Evolutionary conservation across 2,888 invertebrate genomes (phyloP).

Genomic region (Argynnis bischoffii): DNA sequence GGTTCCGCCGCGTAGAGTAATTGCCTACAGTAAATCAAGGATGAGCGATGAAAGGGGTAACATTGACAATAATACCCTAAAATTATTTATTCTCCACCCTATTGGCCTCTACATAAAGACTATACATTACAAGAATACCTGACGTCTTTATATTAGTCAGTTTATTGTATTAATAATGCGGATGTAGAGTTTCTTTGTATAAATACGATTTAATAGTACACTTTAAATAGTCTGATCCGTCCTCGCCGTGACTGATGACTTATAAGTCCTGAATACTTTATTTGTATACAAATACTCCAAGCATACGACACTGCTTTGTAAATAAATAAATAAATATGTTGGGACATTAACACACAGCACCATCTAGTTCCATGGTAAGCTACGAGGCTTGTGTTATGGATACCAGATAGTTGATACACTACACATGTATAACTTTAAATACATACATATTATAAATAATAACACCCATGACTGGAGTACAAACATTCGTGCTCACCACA

Average conservation of each 20-base stretch:
- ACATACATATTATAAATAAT: no score
- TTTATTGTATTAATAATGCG: conserved; percentile 30
- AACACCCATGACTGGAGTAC: no score
- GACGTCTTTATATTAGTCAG: conserved; percentile 9
- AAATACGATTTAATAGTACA: conserved; percentile 28
- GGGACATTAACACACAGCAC: no score
- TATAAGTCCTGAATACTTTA: conserved; percentile 6
- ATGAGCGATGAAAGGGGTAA: conserved; percentile 68
- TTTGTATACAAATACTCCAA: conserved; percentile 6
- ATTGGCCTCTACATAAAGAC: conserved; percentile 7
- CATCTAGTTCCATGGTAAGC: no score
- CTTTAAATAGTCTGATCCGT: conserved; percentile 25
- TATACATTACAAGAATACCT: neutral
- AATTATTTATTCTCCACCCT: conserved; percentile 17
- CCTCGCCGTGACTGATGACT: conserved; percentile 11
- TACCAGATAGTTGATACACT: no score
- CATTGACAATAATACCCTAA: conserved; percentile 58
- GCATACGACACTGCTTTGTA: neutral
- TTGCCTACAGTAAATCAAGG: conserved; percentile 71
- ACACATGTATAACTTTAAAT: no score
- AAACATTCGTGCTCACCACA: no score
- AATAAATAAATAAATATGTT: no score
- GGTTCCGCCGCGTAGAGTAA: conserved; percentile 50
- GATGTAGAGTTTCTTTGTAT: conserved; percentile 31
- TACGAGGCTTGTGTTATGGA: no score